Conservation (phyloP, 2,797 vertebrate species). For the Ctenochaetus hawaiiensis region DNA sequence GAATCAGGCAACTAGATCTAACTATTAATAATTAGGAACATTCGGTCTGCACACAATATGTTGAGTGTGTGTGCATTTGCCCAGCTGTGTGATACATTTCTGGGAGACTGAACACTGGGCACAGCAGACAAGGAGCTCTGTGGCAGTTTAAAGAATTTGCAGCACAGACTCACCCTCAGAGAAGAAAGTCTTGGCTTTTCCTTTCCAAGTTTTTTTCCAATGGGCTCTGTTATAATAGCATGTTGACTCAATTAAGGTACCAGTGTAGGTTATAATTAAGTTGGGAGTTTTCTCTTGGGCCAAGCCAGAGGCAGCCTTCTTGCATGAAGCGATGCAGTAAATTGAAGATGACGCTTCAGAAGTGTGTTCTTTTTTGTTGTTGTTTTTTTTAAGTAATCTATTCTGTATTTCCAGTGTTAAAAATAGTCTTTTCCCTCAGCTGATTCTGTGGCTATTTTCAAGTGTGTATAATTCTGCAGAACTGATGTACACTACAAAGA, state of each 20-base stretch:
- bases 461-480: slow-evolving; percentile 58
- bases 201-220: slow-evolving; percentile 43
- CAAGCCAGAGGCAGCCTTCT: slow-evolving; percentile 52
- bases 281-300: slow-evolving; percentile 62
- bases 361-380: slow-evolving; percentile 46
- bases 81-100: slow-evolving; percentile 49
- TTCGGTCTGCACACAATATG: slow-evolving; percentile 14
- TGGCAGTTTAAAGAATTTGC: slow-evolving; percentile 50
- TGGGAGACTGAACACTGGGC: slow-evolving; percentile 71
- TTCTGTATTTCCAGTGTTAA: slow-evolving; percentile 54
- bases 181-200: slow-evolving; percentile 57
- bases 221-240: slow-evolving; percentile 57
- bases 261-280: slow-evolving; percentile 74
- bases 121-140: slow-evolving; percentile 29
- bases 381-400: slow-evolving; percentile 52
- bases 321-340: slow-evolving; percentile 56
- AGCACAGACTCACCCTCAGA: slow-evolving; percentile 41
- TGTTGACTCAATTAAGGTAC: slow-evolving; percentile 79
- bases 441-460: slow-evolving; percentile 66
- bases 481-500: slow-evolving; percentile 58
- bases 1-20: slow-evolving; percentile 7
- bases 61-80: slow-evolving; percentile 28
- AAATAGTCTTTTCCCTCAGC: slow-evolving; percentile 65
- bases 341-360: slow-evolving; percentile 55
- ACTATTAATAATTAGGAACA: slow-evolving; percentile 13